phyloP scores from a whole-genome alignment of 2,797 vertebrate genomes.

The Cyprinodon diabolis region DNA sequence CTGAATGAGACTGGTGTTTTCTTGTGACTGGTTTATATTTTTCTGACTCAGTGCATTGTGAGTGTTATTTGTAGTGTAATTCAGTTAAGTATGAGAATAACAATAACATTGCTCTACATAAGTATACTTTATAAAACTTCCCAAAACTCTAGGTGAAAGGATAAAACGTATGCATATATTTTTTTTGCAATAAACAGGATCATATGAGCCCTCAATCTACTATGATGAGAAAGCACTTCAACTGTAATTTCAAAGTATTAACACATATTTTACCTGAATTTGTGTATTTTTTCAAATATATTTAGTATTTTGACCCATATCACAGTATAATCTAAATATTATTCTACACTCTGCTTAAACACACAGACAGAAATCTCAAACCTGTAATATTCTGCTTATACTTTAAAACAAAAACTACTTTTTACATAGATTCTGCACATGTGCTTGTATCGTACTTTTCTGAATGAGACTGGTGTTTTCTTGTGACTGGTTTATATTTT shows the following conservation, averaged over 20 bases:
- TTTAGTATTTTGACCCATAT: slow-evolving; percentile 32
- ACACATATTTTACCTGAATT: neutral
- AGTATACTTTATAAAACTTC: neutral
- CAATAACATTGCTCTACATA: neutral
- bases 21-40: neutral
- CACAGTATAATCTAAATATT: slow-evolving; percentile 25
- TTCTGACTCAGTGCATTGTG: neutral
- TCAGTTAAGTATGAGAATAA: neutral
- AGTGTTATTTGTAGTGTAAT: neutral
- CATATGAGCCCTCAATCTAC: neutral
- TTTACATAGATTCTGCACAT: neutral
- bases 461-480: neutral
- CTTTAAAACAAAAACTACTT: neutral
- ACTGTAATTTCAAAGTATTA: neutral
- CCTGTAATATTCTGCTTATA: neutral
- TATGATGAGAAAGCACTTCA: neutral
- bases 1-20: neutral
- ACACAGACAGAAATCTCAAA: neutral
- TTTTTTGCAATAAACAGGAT: neutral
- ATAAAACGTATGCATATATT: neutral
- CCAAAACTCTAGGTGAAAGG: neutral
- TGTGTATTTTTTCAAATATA: neutral
- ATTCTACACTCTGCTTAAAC: slow-evolving; percentile 24
- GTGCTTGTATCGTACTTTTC: no score
- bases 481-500: neutral